Percentiles rank a stretch among this genome's conserved stretches.
These are phyloP conservation scores for Muscicapa comitata DNA, from an alignment of 2,797 vertebrate genomes.

Conservation along the genomic window DNA sequence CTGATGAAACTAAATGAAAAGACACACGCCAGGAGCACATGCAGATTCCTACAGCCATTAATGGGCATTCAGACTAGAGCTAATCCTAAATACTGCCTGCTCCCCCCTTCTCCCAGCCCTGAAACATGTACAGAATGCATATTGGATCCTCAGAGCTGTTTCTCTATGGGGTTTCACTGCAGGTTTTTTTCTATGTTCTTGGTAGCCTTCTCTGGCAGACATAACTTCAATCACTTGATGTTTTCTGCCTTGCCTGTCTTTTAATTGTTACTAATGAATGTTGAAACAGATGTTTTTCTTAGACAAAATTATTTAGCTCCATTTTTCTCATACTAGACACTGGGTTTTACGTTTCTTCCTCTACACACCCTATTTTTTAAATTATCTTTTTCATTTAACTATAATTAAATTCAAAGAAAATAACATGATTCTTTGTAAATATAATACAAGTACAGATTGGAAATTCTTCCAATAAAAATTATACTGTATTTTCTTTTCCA, in stretches of 20 bases:
- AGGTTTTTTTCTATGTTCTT: not conserved
- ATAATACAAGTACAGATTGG: slow-evolving; percentile 61
- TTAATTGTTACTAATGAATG: not conserved
- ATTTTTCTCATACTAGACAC: slow-evolving; percentile 57
- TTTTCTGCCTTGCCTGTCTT: not conserved
- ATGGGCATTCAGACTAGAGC: not conserved
- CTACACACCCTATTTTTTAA: slow-evolving; percentile 57
- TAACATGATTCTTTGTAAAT: slow-evolving; percentile 17
- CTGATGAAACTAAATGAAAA: not conserved
- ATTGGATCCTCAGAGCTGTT: not conserved
- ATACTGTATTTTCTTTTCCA: slow-evolving; percentile 20
- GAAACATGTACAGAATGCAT: not conserved
- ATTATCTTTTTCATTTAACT: slow-evolving; percentile 31
- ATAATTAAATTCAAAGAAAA: slow-evolving; percentile 71
- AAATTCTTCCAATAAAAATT: slow-evolving; percentile 45
- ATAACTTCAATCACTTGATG: not conserved
- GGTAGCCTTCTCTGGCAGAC: not conserved
- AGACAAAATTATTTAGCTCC: slow-evolving; percentile 27
- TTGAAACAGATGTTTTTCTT: slow-evolving; percentile 49
- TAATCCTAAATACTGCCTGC: not conserved
- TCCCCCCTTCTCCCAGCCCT: accelerated
- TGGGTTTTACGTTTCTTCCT: not conserved
- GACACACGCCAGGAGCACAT: not conserved
- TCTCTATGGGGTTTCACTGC: not conserved
- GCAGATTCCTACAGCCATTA: not conserved